Evolutionary conservation across 2,888 invertebrate genomes (phyloP), one percentile per base, ranked within the genome.

Genomic region (Tetragnatha montana): DNA sequence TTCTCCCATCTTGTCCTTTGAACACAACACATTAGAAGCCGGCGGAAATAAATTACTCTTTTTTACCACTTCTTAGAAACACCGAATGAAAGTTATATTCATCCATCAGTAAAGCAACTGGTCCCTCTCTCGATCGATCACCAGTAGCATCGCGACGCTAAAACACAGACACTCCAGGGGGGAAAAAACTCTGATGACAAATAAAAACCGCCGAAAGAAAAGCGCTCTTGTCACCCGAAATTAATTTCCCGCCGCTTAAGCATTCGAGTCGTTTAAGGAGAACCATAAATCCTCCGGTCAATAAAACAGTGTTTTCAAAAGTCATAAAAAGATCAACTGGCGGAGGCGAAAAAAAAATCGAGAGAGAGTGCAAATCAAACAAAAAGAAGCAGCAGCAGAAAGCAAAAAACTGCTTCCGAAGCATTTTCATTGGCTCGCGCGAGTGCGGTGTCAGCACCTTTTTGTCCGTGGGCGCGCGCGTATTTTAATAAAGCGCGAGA

Each of bases 201-300:
- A 60, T 17, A 60, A 17, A 78, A 60, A 21, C 21, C 60, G 60
- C 60, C 4, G 14, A 60, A 60, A 60, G 60, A 68, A 22, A 78
- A 78, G 21, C 14, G 19, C 71, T 35, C 35, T 35, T 82, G 82
- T 51, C 82, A 82, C 12, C 50, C 35, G 71, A 85, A 79, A 85
- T 85, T 85, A 85, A 85, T 85, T 85, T 79, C 76, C 49, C 60
- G 35, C n/a, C 50, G 49, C 21, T 71, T 79, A 79, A 85, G 22
- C 71, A 79, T 85, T 85, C 50, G 78, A 71, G 21, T 22, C 50
- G 50, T 79, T 85, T 85, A 85, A 51, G 78, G 17, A 70, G 71
- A 22, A 78, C 71, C 47, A 85, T 85, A 85, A 85, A 79, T 85
- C 79, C 79, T 22, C 21, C 50, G 51, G n/a, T 51, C 35, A 35